Evolutionary conservation across 2,113 vertebrate species (phyloP).

Genomic region (Cynocephalus volans): DNA sequence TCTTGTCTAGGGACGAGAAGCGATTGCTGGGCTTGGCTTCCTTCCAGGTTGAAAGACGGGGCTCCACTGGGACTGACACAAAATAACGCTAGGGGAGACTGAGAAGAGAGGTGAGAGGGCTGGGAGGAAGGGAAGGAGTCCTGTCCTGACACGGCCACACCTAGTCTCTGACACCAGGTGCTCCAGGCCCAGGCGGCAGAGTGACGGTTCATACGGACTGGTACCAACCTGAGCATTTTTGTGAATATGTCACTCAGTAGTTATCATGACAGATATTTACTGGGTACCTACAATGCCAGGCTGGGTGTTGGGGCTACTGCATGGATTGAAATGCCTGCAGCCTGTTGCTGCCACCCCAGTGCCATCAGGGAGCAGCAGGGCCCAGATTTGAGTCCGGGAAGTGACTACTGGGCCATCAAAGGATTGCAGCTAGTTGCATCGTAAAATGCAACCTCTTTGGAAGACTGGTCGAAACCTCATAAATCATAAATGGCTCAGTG

Average conservation of each 20-base stretch:
- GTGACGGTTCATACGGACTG: rapidly evolving
- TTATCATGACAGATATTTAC: not conserved
- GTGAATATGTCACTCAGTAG: too few relatives aligned
- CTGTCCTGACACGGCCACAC: too few relatives aligned
- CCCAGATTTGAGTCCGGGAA: too few relatives aligned
- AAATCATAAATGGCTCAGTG: rapidly evolving
- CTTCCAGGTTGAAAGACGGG: not conserved
- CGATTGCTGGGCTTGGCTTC: rapidly evolving
- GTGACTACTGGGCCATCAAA: not conserved
- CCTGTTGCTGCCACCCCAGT: too few relatives aligned
- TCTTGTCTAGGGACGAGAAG: too few relatives aligned
- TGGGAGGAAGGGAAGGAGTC: not conserved
- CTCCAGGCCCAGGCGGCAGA: not conserved
- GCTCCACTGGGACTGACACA: not conserved
- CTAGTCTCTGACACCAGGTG: not conserved
- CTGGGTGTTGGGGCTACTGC: not conserved
- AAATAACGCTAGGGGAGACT: rapidly evolving
- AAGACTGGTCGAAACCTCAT: not conserved
- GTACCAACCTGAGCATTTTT: not conserved
- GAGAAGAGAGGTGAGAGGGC: not conserved
- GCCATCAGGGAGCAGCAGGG: too few relatives aligned
- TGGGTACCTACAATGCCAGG: not conserved
- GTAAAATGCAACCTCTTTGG: too few relatives aligned
- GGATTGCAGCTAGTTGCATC: too few relatives aligned
- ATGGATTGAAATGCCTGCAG: rapidly evolving